These are phyloP conservation scores for Nasonia oneida DNA, from an alignment of 2,888 invertebrate species.

Conservation along the genomic window DNA sequence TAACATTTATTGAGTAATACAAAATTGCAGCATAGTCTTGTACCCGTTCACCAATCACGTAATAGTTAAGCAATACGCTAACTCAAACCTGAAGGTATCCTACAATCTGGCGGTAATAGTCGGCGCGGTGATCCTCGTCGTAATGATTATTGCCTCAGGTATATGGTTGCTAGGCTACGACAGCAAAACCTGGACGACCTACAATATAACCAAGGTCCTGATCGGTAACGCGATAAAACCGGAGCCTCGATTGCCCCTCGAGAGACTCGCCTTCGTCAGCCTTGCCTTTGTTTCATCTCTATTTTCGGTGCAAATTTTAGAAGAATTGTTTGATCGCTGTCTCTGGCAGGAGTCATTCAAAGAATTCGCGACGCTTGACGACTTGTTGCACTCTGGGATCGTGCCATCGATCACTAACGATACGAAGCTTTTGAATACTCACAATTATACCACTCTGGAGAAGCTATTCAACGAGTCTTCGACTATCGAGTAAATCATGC, in stretches of 20 bases:
- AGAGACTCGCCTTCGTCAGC: slow-evolving; percentile 27
- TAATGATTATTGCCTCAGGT: not conserved
- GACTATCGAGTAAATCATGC: not conserved
- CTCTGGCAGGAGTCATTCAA: slow-evolving; percentile 11
- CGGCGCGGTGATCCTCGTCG: not conserved
- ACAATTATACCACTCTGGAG: not conserved
- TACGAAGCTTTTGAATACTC: slow-evolving; percentile 16
- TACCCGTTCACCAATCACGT: slow-evolving; percentile 22
- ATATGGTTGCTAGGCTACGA: slow-evolving; percentile 29
- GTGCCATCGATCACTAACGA: slow-evolving; percentile 29
- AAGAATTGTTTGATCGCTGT: not conserved
- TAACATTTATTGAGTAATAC: not conserved
- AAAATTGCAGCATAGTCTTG: slow-evolving; percentile 6
- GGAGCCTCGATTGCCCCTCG: not conserved
- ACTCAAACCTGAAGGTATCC: not conserved
- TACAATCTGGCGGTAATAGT: not conserved
- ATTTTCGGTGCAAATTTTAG: not conserved
- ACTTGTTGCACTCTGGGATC: slow-evolving; percentile 23
- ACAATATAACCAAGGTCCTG: slow-evolving; percentile 23
- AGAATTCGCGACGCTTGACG: not conserved
- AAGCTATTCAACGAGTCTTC: slow-evolving; percentile 9
- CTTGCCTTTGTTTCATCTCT: not conserved
- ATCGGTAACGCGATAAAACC: not conserved
- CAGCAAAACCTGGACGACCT: slow-evolving; percentile 29
- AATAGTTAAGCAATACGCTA: slow-evolving; percentile 31